Evolutionary conservation across 2,113 vertebrate genomes (phyloP), one percentile per base, ranked within the genome.

Genomic region (Conger conger): DNA sequence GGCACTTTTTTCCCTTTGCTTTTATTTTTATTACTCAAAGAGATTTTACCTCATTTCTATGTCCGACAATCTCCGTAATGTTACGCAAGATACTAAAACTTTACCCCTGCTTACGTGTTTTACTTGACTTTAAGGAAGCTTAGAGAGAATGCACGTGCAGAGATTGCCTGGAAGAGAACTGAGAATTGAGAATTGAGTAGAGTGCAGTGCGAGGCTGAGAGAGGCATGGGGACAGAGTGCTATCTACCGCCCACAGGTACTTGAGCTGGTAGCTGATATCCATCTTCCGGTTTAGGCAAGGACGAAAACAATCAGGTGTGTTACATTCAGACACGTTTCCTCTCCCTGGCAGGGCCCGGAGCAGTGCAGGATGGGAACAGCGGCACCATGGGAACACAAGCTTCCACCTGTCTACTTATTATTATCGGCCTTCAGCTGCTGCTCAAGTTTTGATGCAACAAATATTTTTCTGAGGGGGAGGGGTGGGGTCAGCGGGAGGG

Each of bases 341-440:
- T 36, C 20, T 40, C 81, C 90, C 82, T 87, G 15, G 0, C 94
- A 99, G 98, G 96, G 83, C 97, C 97, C 0, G 97, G 97, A 0
- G 97, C 97, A 37, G 96, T 98, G 89, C 97, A 98, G 30, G 97
- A 99, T 0, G 97, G 97, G n/a, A 98, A 94, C 92, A 97, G 93
- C 0, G 94, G 95, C 0, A 93, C 96, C 0, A 92, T 91, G 38
- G 94, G 94, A 84, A 92, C 91, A 77, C 93, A 93, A 0, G 89
- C 91, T 89, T 92, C 95, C 27, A 63, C 42, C 83, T 96, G 96
- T 91, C 95, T 98, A 88, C 94, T 97, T 83, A 91, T 95, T 86
- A 83, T 97, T 35, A 88, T 94, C 4, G 83, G 96, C 4, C 93
- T 96, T 88, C 96, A 94, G 82, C 91, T 96, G 9, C 93, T 97